Conservation (phyloP, 2,113 vertebrate species). For the Poecile atricapillus region DNA sequence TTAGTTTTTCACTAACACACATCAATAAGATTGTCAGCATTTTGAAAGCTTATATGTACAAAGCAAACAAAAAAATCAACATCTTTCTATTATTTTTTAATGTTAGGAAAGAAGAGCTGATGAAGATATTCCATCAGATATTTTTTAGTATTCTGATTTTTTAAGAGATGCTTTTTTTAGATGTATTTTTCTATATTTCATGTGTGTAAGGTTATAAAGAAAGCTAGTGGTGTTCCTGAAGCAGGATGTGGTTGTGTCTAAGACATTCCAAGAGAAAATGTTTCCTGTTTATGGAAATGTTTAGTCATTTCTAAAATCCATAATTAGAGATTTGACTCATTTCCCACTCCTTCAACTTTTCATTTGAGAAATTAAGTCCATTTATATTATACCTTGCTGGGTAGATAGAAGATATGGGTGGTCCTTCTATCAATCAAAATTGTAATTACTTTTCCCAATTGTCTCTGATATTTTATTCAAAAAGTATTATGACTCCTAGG, state of each 20-base stretch:
- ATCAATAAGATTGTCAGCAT: neutral
- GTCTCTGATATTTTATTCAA: constrained; percentile 35
- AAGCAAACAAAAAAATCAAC: neutral
- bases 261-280: neutral
- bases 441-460: constrained; percentile 43
- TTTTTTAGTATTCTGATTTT: neutral
- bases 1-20: neutral
- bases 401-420: constrained; percentile 8
- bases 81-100: neutral
- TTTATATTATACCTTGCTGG: neutral
- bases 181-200: neutral
- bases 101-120: neutral
- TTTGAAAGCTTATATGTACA: neutral
- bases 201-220: neutral
- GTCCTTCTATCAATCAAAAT: constrained; percentile 49
- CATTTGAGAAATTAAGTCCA: constrained; percentile 12
- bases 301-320: neutral
- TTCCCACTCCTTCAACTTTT: neutral
- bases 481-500: constrained; percentile 18
- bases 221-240: neutral
- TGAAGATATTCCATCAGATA: neutral
- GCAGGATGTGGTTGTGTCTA: neutral
- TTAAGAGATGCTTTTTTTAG: neutral
- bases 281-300: neutral
- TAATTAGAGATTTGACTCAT: neutral